Base-by-base conservation (phyloP, 2,888 invertebrate genomes). In the Mystacides longicornis region DNA sequence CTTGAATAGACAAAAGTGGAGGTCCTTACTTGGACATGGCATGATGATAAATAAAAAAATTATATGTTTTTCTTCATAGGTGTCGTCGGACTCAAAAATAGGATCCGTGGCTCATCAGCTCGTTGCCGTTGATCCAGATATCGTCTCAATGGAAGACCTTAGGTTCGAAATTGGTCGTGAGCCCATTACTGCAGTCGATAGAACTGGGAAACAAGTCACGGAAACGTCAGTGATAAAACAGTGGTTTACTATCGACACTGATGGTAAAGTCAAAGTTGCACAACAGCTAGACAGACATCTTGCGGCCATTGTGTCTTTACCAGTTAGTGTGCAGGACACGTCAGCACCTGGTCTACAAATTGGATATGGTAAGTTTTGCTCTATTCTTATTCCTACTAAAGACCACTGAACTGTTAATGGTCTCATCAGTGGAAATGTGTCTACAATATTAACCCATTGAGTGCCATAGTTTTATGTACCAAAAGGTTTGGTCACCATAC, bases 61-160 rank as follows among this genome's bases (percentile, higher is more conserved):
- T n/a, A n/a, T 42, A 16, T 21, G 11, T 51, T 11, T n/a, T 53
- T 46, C 58, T 51, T 62, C 64, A 19, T 61, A 81, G 77, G 81
- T 89, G 1, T 83, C 89, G 2, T 92, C 91, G 64, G 90, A 92
- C 68, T 89, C 87, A 0, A 73, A 80, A 0, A 70, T 85, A 0
- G 90, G 87, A 1, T 83, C 86, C 0, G 70, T 83, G 1, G 81
- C 93, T 3, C 82, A 90, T 60, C 81, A 79, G 0, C 71, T 93
- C 18, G 73, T 81, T 51, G 93, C 92, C 0, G 76, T 81, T 16
- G 93, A 93, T 73, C 89, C 90, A 0, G 93, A 93, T 67, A 85
- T 89, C 3, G 78, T 79, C 9, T 81, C 83, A 37, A 77, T 80
- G 20, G 85, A 84, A 49, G 85, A 85, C 3, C 70, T 92, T 18